Evolutionary conservation across 1,140 invertebrate genomes (phyloP).

Genomic region (Notospermus geniculatus): DNA sequence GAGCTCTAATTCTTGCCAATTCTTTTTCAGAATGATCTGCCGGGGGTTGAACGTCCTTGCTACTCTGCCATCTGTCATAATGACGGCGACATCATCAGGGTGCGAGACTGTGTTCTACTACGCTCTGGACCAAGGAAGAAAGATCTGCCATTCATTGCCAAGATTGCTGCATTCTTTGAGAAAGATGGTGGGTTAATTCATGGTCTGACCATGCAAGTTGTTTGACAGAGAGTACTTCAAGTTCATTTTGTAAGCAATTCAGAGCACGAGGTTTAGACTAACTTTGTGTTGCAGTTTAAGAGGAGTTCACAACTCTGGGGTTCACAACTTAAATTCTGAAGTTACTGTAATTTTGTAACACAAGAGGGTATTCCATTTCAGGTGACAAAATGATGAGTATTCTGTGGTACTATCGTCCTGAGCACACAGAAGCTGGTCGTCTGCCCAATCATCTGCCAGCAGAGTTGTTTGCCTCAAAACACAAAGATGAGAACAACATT

Average conservation of each 20-base stretch:
- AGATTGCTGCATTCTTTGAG: slow-evolving; percentile 91
- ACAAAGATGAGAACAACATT: slow-evolving; percentile 90
- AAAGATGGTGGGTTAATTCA: slow-evolving; percentile 80
- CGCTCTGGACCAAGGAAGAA: slow-evolving; percentile 74
- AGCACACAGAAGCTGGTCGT: slow-evolving; percentile 89
- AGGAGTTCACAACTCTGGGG: too few species aligned
- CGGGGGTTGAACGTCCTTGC: slow-evolving; percentile 66
- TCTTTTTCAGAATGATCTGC: slow-evolving; percentile 32
- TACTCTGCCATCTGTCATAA: slow-evolving; percentile 86
- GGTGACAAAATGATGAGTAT: slow-evolving; percentile 96
- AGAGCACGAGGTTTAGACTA: too few species aligned
- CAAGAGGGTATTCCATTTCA: slow-evolving; percentile 57
- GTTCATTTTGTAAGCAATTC: too few species aligned
- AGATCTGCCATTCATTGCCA: slow-evolving; percentile 90
- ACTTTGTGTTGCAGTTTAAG: too few species aligned
- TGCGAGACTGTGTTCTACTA: slow-evolving; percentile 78
- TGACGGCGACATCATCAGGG: slow-evolving; percentile 77
- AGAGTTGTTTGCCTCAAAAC: slow-evolving; percentile 92
- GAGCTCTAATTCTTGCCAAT: neutral
- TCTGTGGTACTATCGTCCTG: slow-evolving; percentile 95
- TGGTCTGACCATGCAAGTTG: too few species aligned
- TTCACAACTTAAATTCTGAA: too few species aligned
- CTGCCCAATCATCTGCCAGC: slow-evolving; percentile 73
- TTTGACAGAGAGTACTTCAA: too few species aligned
- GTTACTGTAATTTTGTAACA: too few species aligned